phyloP scores from a whole-genome alignment of 1,140 invertebrate species.

The Trachymyrmex cornetzi region DNA sequence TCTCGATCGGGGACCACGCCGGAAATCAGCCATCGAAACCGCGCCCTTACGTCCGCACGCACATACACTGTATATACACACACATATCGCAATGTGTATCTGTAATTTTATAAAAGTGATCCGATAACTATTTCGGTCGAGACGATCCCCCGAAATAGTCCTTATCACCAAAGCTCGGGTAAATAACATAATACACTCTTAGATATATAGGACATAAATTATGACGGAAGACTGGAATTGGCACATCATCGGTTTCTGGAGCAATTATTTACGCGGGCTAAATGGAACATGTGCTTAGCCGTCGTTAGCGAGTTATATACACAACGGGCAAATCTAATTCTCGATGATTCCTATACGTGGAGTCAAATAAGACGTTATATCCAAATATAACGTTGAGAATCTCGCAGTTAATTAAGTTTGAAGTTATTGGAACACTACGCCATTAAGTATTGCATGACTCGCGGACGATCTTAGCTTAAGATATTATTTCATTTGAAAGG shows the following conservation, averaged over 20 bases:
- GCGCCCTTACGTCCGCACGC: conserved; percentile 66
- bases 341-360: conserved; percentile 19
- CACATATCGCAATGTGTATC: conserved; percentile 2
- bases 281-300: conserved; percentile 5
- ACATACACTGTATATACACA: background rate
- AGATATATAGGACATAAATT: conserved; percentile 23
- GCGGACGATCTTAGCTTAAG: background rate
- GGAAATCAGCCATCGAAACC: conserved; percentile 79
- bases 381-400: conserved; percentile 38
- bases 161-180: background rate
- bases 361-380: conserved; percentile 9
- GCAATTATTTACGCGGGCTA: conserved; percentile 48
- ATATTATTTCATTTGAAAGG: background rate
- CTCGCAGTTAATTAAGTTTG: conserved; percentile 10
- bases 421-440: background rate
- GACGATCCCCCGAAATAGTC: background rate
- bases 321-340: conserved; percentile 8
- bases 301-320: background rate
- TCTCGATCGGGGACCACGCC: conserved; percentile 75
- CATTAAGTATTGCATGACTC: conserved; percentile 21
- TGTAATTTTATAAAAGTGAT: conserved; percentile 17
- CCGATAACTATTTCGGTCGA: conserved; percentile 25
- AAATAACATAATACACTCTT: conserved; percentile 18
- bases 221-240: background rate
- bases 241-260: background rate